Evolutionary conservation across 2,797 vertebrate genomes (phyloP).

Genomic region (Anabacerthia variegaticeps): DNA sequence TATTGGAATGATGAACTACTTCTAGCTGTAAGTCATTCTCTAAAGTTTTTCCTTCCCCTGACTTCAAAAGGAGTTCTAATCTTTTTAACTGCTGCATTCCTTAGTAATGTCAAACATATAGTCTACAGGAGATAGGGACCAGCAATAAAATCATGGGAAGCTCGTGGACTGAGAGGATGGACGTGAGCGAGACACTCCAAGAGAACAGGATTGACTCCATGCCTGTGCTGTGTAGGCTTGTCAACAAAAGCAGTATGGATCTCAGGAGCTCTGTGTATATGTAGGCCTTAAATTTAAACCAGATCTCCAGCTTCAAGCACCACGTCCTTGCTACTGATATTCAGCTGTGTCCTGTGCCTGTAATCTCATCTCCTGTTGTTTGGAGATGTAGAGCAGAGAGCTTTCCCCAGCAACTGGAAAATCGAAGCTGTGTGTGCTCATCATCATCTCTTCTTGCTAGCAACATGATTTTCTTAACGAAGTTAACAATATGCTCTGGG

Average conservation of each 20-base stretch:
- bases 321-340: not conserved
- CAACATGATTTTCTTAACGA: not conserved
- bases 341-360: not conserved
- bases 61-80: conserved; percentile 23
- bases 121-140: not conserved
- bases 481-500: not conserved
- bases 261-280: not conserved
- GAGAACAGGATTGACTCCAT: not conserved
- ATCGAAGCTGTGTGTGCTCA: not conserved
- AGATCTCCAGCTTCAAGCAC: not conserved
- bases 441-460: not conserved
- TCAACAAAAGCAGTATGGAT: not conserved
- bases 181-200: not conserved
- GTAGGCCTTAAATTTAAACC: not conserved
- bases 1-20: not conserved
- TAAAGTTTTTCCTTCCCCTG: not conserved
- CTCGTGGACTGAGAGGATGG: not conserved
- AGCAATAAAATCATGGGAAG: not conserved
- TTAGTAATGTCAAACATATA: not conserved
- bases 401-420: not conserved
- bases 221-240: not conserved
- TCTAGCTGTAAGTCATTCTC: not conserved
- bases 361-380: not conserved
- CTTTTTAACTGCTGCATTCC: conserved; percentile 27
- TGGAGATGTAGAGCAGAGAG: not conserved